Evolutionary conservation across 2,888 invertebrate species (phyloP), one percentile per base, ranked within the genome.

Genomic region (Mimachlamys varia): DNA sequence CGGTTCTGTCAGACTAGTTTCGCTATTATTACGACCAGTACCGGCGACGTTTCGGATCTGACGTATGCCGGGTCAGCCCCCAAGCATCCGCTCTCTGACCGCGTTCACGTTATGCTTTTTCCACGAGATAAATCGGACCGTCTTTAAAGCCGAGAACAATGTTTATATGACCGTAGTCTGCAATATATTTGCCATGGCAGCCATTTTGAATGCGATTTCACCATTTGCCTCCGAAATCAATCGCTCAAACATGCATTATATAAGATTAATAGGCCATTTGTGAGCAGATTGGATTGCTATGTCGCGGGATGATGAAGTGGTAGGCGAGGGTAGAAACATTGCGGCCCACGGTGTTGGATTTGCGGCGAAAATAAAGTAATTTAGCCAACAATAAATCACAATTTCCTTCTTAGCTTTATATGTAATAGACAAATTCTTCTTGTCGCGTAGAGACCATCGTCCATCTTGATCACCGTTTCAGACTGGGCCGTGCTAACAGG

Each of bases 311-410:
- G 58, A 89, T 89, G 89, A 76, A 76, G 62, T 33, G 87, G 33
- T 38, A 38, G 76, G 27, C 76, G 89, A 89, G 89, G 44, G 76
- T n/a, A 44, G 89, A 89, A 89, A 89, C 89, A 76, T 89, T 89
- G 89, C 76, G 89, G 62, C 89, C 76, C 37, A 89, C 38, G 58
- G 58, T 76, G 38, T 44, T 38, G 89, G 89, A 89, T 89, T 76
- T 44, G 87, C 76, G 89, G 89, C 87, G 58, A 89, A 89, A 89
- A 89, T 89, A 89, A 89, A 62, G 89, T 58, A 89, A 89, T 89
- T 89, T 58, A 53, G 44, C 44, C 44, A 76, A 49, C 44, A 58
- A 89, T 89, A 89, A 89, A 89, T 89, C 89, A 89, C 89, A 89
- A 89, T 62, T 49, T 76, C 89, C 87, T 44, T 76, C 53, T 76